Conservation (phyloP, 2,113 vertebrate genomes). For the Colinus virginianus region DNA sequence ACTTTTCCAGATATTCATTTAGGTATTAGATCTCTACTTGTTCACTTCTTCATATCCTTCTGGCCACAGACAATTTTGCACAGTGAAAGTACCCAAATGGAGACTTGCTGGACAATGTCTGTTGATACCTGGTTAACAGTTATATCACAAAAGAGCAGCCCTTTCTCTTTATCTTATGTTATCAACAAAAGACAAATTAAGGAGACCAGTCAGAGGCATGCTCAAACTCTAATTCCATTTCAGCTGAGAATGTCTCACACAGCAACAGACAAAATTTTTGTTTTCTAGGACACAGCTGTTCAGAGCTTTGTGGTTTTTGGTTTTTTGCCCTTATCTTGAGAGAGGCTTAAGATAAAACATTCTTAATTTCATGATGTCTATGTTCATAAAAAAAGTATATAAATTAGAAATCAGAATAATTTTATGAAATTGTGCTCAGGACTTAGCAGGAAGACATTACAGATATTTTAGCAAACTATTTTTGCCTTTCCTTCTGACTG, state of each 20-base stretch:
- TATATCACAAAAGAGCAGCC: neutral
- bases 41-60: neutral
- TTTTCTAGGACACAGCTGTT: neutral
- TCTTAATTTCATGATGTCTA: neutral
- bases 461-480: neutral
- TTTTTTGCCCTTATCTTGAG: fast-evolving
- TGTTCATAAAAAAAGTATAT: neutral
- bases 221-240: neutral
- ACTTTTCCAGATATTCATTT: neutral
- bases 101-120: neutral
- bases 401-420: neutral
- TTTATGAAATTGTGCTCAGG: neutral
- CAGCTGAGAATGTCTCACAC: neutral
- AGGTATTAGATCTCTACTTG: neutral
- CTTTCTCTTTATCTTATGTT: neutral
- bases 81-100: fast-evolving
- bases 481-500: neutral
- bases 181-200: neutral
- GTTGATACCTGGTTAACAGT: neutral
- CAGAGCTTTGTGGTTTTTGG: neutral
- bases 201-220: neutral
- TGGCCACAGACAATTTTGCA: neutral
- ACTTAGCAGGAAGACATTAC: neutral
- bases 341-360: neutral
- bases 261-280: neutral